A percentile compares a stretch with the other conserved stretches of the same genome.
Conservation (phyloP, 1,140 invertebrate genomes). For the Drepana arcuata region DNA sequence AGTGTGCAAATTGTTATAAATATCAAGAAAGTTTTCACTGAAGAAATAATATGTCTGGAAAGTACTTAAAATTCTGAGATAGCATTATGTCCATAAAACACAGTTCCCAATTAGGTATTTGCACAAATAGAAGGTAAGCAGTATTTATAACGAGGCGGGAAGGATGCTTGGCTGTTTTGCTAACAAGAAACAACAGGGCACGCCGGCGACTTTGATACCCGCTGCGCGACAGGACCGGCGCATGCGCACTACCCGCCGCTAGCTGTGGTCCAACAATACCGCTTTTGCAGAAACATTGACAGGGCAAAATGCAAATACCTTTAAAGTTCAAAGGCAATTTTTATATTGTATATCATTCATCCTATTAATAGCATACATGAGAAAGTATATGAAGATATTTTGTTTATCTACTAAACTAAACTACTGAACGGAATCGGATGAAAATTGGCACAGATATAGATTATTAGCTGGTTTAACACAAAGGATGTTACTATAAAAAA, state of each 20-base stretch:
- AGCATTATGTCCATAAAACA: no score
- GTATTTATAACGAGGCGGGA: constrained; percentile 17
- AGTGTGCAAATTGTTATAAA: no score
- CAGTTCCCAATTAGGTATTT: constrained; percentile 4
- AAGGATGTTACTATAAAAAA: no score
- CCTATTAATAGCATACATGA: background rate
- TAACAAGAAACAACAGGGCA: constrained; percentile 33
- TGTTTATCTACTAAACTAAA: background rate
- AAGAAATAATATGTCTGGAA: no score
- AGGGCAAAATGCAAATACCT: no score
- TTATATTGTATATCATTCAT: background rate
- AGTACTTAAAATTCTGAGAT: no score
- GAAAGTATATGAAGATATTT: background rate
- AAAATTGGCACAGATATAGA: no score
- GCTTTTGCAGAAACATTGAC: no score
- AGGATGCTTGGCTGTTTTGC: constrained; percentile 16
- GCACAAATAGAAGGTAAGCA: background rate
- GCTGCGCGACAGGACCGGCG: constrained; percentile 39
- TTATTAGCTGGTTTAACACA: no score
- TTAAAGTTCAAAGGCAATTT: background rate
- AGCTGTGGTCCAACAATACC: no score
- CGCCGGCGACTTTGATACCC: constrained; percentile 31
- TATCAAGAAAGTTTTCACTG: no score
- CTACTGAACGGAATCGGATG: background rate
- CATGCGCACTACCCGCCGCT: constrained; percentile 19